Conservation (phyloP, 2,888 invertebrate species). For the Agonum fuliginosum region DNA sequence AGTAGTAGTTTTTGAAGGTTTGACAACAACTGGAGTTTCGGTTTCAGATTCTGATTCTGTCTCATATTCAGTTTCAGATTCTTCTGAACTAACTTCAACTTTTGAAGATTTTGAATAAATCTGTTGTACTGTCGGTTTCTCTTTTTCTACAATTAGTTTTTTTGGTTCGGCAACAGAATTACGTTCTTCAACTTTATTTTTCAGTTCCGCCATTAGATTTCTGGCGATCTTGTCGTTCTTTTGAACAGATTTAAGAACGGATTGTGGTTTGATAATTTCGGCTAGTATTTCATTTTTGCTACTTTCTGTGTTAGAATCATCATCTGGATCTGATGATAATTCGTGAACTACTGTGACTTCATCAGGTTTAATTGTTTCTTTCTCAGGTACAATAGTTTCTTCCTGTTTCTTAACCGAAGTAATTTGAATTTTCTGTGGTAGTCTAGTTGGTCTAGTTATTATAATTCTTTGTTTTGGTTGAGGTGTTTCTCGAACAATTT, state of each 20-base stretch:
- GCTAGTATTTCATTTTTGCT: slow-evolving; percentile 12
- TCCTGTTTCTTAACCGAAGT: background rate
- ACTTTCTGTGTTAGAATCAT: slow-evolving; percentile 50
- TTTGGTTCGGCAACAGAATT: background rate
- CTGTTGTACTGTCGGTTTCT: slow-evolving; percentile 30
- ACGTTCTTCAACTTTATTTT: slow-evolving; percentile 47
- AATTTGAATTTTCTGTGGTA: slow-evolving; percentile 1
- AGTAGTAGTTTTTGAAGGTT: slow-evolving; percentile 29
- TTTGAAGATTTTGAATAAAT: slow-evolving; percentile 28
- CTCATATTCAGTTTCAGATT: slow-evolving; percentile 1
- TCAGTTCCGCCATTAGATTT: slow-evolving; percentile 35
- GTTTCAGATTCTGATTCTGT: slow-evolving; percentile 47
- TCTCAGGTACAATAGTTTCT: background rate
- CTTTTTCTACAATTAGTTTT: slow-evolving; percentile 12
- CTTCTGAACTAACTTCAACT: slow-evolving; percentile 1
- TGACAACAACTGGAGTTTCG: slow-evolving; percentile 20
- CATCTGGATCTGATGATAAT: slow-evolving; percentile 37
- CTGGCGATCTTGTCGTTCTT: slow-evolving; percentile 26
- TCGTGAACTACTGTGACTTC: slow-evolving; percentile 4
- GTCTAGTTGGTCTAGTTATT: background rate
- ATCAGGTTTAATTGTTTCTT: background rate
- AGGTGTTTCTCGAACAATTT: background rate
- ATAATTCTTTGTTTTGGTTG: background rate
- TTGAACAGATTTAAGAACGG: slow-evolving; percentile 9
- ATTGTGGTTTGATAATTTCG: slow-evolving; percentile 16